These are phyloP conservation scores for Poecilus cupreus DNA, from an alignment of 2,888 invertebrate species.

Conservation along the genomic window DNA sequence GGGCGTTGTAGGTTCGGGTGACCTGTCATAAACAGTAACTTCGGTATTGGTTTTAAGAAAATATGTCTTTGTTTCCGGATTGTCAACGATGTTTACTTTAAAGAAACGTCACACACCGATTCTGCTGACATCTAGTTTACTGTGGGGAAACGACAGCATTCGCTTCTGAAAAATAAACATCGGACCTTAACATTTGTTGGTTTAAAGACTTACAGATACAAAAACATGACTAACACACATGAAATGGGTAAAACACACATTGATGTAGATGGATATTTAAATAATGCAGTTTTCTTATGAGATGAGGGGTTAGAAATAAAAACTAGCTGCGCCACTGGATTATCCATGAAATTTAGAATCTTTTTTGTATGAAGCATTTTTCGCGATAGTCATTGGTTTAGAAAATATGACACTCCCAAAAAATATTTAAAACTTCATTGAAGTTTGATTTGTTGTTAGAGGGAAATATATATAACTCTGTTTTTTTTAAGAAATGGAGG, in stretches of 20 bases:
- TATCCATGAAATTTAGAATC: too few species aligned
- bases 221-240: not conserved
- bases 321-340: too few species aligned
- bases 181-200: not conserved
- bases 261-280: too few species aligned
- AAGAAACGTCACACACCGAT: slow-evolving; percentile 53
- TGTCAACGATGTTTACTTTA: slow-evolving; percentile 46
- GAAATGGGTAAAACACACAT: not conserved
- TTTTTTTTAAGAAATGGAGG: too few species aligned
- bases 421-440: too few species aligned
- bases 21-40: slow-evolving; percentile 24
- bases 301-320: too few species aligned
- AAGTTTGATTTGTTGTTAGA: too few species aligned
- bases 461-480: too few species aligned
- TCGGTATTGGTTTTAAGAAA: not conserved
- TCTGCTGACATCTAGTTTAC: slow-evolving; percentile 29
- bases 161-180: slow-evolving; percentile 56
- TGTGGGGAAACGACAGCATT: not conserved
- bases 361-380: too few species aligned
- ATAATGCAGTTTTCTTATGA: too few species aligned
- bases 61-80: not conserved
- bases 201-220: not conserved
- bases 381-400: too few species aligned
- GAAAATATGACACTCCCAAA: too few species aligned
- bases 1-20: slow-evolving; percentile 8